Evolutionary conservation across 2,797 vertebrate genomes (phyloP), one percentile per base, ranked within the genome.

Genomic region (Falco novaeseelandiae): DNA sequence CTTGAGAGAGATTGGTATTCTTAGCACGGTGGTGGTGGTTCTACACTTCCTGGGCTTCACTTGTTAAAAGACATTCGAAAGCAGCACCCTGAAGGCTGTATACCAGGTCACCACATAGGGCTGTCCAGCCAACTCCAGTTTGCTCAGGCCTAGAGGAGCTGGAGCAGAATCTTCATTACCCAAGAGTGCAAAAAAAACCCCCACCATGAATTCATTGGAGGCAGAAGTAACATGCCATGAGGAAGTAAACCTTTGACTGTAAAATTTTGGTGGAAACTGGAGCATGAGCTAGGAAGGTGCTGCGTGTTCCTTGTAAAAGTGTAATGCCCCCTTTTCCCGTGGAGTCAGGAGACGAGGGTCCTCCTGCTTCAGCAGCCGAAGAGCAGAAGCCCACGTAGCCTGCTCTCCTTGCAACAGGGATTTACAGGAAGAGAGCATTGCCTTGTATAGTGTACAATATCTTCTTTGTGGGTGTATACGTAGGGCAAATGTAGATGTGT

Each of bases 101-200:
- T 6, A 6, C 32, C 6, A 18, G 36, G 62, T 5, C 8, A 6
- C 19, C 0, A 0, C 15, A 4, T 2, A 10, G 14, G 23, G 29
- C 36, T 52, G 57, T 10, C 30, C 17, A 6, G 44, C 17, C 46
- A 59, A 72, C 38, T 22, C 30, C 44, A 19, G 25, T 26, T 52
- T 79, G 46, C 6, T 63, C 29, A 30, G 13, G 20, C 38, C 10
- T 6, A 16, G 44, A 46, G 67, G 49, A 48, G n/a, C 2, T 32
- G 36, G 46, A 74, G 49, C 36, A 6, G 14, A 19, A 25, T 40
- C 91, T 79, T 44, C 1, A 0, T 86, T 22, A 48, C 40, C 12
- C 25, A 25, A 29, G 34, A 34, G 48, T 23, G 29, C 11, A 23
- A 48, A 34, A 3, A 38, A 38, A 11, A 38, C 5, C 10, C 10